Evolutionary conservation across 2,113 vertebrate genomes (phyloP).

Genomic region (Psittacula cyanocephala): DNA sequence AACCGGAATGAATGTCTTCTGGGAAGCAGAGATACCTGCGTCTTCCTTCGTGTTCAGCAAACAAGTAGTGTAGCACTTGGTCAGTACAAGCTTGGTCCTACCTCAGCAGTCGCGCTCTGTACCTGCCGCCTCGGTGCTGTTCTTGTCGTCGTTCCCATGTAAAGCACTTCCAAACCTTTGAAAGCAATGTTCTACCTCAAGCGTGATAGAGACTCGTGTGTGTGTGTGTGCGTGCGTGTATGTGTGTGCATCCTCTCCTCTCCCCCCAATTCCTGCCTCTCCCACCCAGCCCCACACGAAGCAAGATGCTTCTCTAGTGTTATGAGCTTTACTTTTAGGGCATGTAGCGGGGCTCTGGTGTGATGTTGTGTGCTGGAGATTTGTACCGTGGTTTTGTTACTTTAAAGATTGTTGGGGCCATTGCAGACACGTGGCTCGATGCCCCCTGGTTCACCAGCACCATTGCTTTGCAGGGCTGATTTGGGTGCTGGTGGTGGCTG

Average conservation of each 20-base stretch:
- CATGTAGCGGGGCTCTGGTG: background rate
- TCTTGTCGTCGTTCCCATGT: constrained; percentile 69
- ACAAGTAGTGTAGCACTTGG: constrained; percentile 73
- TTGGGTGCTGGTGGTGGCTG: background rate
- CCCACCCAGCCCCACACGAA: background rate
- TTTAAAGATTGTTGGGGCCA: constrained; percentile 11
- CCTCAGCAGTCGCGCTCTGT: constrained; percentile 87
- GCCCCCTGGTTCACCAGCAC: background rate
- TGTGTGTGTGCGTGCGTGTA: background rate
- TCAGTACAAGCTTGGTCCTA: constrained; percentile 85
- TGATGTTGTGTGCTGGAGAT: background rate
- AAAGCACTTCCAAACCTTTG: constrained; percentile 92
- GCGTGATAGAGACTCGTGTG: constrained; percentile 63
- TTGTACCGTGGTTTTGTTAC: background rate
- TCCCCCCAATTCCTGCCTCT: constrained; percentile 24
- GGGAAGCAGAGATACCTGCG: constrained; percentile 79
- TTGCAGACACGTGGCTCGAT: background rate
- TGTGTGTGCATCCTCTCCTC: background rate
- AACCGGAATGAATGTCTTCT: constrained; percentile 97
- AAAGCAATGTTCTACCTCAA: constrained; percentile 98
- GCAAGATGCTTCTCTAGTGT: background rate
- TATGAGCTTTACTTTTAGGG: constrained; percentile 61
- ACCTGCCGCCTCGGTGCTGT: constrained; percentile 63
- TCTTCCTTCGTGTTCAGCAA: constrained; percentile 78
- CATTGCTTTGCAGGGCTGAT: background rate